Percentiles rank a stretch among this genome's conserved stretches.
Evolutionary conservation across 2,113 vertebrate genomes (phyloP).

Genomic region (Aspiorhynchus laticeps): DNA sequence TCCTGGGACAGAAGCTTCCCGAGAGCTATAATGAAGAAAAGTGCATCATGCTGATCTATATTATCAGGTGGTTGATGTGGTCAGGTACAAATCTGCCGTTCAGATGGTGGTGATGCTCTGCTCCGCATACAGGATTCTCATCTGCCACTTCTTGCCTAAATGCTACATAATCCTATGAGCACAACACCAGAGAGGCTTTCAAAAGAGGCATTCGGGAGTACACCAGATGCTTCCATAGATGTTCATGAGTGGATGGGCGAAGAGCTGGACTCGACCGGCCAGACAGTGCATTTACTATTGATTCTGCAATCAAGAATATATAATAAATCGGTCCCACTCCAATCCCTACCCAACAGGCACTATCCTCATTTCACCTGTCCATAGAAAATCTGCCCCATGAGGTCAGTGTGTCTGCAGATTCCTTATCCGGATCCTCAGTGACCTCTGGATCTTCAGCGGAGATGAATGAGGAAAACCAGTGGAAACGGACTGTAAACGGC

Average conservation of each 20-base stretch:
- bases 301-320: background rate
- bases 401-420: background rate
- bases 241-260: background rate
- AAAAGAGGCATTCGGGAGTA: background rate
- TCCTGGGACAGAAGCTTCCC: constrained; percentile 82
- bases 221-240: background rate
- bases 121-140: constrained; percentile 80
- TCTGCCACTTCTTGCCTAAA: constrained; percentile 82
- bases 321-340: background rate
- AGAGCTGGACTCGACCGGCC: background rate
- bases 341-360: background rate
- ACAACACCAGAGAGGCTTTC: constrained; percentile 59
- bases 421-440: background rate
- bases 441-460: background rate
- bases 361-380: background rate
- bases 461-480: background rate
- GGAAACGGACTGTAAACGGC: background rate
- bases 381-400: background rate
- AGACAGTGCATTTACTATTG: background rate
- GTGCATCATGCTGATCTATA: constrained; percentile 85
- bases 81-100: constrained; percentile 74
- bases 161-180: constrained; percentile 80
- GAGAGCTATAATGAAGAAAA: constrained; percentile 83
- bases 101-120: constrained; percentile 82
- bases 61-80: constrained; percentile 75